Evolutionary conservation across 2,797 vertebrate genomes (phyloP).

Genomic region (Champsocephalus gunnari): DNA sequence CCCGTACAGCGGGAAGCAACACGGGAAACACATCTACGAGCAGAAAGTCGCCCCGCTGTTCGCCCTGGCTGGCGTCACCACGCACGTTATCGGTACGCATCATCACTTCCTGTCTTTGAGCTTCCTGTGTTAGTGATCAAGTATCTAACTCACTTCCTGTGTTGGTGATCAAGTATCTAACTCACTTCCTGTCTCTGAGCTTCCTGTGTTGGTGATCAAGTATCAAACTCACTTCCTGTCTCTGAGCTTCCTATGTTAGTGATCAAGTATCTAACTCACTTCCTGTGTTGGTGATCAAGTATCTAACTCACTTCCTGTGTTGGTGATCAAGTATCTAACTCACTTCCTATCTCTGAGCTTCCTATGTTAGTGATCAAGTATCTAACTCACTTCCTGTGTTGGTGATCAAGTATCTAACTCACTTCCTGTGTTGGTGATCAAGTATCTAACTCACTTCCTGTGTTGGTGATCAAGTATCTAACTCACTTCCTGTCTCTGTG

Average conservation of each 20-base stretch:
- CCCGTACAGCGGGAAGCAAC: constrained; percentile 91
- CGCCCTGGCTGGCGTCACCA: constrained; percentile 86
- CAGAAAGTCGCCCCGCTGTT: constrained; percentile 94
- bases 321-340: background rate
- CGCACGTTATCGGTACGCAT: constrained; percentile 89
- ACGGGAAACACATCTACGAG: constrained; percentile 91
- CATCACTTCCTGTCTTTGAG: background rate
- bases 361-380: no score
- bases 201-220: background rate
- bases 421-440: background rate
- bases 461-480: background rate
- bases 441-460: background rate
- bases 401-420: background rate
- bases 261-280: background rate
- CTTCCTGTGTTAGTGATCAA: background rate
- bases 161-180: background rate
- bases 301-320: background rate
- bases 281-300: background rate
- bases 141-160: background rate
- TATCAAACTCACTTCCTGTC: background rate
- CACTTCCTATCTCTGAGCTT: background rate
- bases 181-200: rapidly evolving
- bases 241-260: background rate
- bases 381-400: background rate
- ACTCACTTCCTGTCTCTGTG: background rate